phyloP scores from a whole-genome alignment of 2,113 vertebrate genomes.

The Microcebus murinus region DNA sequence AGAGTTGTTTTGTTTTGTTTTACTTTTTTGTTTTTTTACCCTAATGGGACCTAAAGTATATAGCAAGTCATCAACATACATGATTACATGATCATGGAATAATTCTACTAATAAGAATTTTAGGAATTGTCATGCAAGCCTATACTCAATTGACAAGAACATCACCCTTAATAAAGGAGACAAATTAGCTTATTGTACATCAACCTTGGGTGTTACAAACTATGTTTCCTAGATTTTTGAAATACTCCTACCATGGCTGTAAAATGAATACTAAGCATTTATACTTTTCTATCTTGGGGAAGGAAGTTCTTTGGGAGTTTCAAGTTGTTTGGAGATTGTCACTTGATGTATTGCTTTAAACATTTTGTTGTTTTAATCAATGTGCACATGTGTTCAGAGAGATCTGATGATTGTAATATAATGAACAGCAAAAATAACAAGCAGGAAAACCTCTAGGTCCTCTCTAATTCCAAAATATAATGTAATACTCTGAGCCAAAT shows the following conservation, averaged over 20 bases:
- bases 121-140: neutral
- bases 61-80: neutral
- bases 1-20: no score
- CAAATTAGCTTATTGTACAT: neutral
- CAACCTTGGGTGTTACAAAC: neutral
- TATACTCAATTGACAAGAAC: neutral
- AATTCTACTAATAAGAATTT: neutral
- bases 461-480: slow-evolving; percentile 72
- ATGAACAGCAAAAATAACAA: slow-evolving; percentile 70
- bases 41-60: neutral
- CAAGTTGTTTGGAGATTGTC: slow-evolving; percentile 59
- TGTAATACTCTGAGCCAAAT: slow-evolving; percentile 72
- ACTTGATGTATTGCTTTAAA: slow-evolving; percentile 76
- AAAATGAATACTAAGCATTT: slow-evolving; percentile 25
- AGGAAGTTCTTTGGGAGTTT: slow-evolving; percentile 51
- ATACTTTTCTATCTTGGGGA: neutral
- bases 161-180: neutral
- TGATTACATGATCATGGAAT: neutral
- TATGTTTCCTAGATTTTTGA: neutral
- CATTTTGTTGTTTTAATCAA: slow-evolving; percentile 74
- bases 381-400: slow-evolving; percentile 58
- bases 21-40: neutral
- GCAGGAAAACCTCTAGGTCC: slow-evolving; percentile 64
- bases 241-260: neutral
- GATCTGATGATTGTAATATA: slow-evolving; percentile 47